Percentiles rank a stretch among this genome's conserved stretches.
phyloP scores from a whole-genome alignment of 92 coral and sea anemone species.

The Porites divaricata region DNA sequence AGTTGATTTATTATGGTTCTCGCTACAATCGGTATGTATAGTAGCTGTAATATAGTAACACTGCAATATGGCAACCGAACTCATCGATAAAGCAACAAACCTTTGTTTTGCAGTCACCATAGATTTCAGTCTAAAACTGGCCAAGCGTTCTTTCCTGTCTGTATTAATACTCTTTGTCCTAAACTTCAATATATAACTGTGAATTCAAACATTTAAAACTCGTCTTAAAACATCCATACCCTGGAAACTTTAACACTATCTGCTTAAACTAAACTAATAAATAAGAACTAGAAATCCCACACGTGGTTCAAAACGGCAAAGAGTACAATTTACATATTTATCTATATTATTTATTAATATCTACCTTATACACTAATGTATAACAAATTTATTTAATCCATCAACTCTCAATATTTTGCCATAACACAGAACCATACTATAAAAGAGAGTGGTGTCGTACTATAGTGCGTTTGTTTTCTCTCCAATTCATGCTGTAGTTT shows the following conservation, averaged over 20 bases:
- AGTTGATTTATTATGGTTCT: neutral
- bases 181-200: neutral
- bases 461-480: neutral
- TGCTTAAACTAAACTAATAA: neutral
- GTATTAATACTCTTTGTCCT: neutral
- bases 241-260: neutral
- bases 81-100: conserved; percentile 1
- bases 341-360: conserved; percentile 6
- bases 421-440: neutral
- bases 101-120: neutral
- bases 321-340: neutral
- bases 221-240: neutral
- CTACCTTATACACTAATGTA: neutral
- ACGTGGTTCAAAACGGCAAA: neutral
- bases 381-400: neutral
- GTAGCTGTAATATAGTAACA: neutral
- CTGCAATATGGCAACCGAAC: neutral
- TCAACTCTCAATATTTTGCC: neutral
- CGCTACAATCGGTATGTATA: conserved; percentile 16
- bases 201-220: neutral
- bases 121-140: neutral
- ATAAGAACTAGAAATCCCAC: neutral
- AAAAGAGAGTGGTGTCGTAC: neutral
- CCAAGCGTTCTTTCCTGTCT: neutral
- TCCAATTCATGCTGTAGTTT: no score